phyloP scores from a whole-genome alignment of 2,888 invertebrate species.

The Apantesis nais region DNA sequence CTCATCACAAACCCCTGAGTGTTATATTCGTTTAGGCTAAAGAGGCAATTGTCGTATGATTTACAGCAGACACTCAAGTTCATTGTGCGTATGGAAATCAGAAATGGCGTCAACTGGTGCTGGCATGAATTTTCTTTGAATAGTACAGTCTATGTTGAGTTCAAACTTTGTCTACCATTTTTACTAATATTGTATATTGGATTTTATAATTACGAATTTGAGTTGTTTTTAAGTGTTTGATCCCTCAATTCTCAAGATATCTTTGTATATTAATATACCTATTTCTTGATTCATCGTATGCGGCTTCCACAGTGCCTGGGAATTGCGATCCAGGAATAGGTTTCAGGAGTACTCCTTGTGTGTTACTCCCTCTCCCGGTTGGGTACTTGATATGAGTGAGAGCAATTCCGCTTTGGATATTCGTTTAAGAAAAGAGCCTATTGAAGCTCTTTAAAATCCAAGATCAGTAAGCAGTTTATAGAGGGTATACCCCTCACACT shows the following conservation, averaged over 20 bases:
- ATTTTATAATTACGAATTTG: background rate
- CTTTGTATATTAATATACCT: too few species aligned
- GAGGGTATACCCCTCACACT: too few species aligned
- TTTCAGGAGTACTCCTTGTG: too few species aligned
- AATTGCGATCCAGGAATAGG: too few species aligned
- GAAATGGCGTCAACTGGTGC: background rate
- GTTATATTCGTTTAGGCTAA: slow-evolving; percentile 12
- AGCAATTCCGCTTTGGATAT: too few species aligned
- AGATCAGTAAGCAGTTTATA: too few species aligned
- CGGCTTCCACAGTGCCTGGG: too few species aligned
- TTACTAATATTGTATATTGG: background rate
- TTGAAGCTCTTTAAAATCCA: too few species aligned
- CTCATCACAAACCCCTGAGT: background rate
- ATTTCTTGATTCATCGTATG: too few species aligned
- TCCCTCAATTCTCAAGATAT: background rate
- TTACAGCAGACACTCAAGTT: slow-evolving; percentile 50
- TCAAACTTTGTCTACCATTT: background rate
- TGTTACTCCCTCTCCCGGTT: too few species aligned
- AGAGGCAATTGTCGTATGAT: slow-evolving; percentile 58
- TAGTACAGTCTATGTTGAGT: background rate
- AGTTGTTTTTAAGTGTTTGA: background rate
- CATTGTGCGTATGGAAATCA: slow-evolving; percentile 31
- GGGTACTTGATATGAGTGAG: too few species aligned
- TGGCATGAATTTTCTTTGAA: background rate
- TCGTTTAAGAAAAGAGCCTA: too few species aligned